Percentiles rank a stretch among this genome's conserved stretches.
Conservation (phyloP, 2,797 vertebrate genomes). For the Intellagama lesueurii region DNA sequence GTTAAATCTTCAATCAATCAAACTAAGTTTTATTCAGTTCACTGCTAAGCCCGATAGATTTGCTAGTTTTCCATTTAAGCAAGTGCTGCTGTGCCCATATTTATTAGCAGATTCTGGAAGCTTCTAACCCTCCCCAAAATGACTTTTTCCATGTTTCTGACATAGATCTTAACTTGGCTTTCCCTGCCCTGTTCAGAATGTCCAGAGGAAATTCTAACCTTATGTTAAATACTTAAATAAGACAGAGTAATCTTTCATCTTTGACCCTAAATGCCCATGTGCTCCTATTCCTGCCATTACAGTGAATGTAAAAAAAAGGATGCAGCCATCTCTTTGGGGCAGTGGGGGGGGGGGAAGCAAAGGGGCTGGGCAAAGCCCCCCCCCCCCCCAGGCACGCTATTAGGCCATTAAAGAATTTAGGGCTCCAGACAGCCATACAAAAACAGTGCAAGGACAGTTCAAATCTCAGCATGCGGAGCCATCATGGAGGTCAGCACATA, state of each 20-base stretch:
- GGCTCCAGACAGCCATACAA: conserved; percentile 55
- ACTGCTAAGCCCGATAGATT: too few species aligned
- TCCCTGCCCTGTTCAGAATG: too few species aligned
- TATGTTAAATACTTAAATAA: neutral
- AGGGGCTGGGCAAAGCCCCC: neutral
- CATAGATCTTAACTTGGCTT: too few species aligned
- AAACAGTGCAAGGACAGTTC: conserved; percentile 78
- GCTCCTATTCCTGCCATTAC: conserved; percentile 33
- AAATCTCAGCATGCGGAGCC: conserved; percentile 70
- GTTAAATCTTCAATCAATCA: too few species aligned
- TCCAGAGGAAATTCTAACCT: too few species aligned
- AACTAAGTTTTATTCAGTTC: too few species aligned
- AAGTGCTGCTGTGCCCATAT: too few species aligned
- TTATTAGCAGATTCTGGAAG: too few species aligned
- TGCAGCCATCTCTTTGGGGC: conserved; percentile 3
- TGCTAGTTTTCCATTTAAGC: too few species aligned
- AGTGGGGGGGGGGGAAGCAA: conserved; percentile 5
- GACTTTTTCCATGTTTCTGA: too few species aligned
- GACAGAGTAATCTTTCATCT: conserved; percentile 58
- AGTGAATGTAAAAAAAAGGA: neutral
- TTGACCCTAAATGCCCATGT: conserved; percentile 52
- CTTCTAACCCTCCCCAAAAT: too few species aligned
- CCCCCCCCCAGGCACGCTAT: conserved; percentile 54
- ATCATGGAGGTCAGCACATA: conserved; percentile 41
- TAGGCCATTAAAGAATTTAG: conserved; percentile 77